Percentiles rank a stretch among this genome's conserved stretches.
These are phyloP conservation scores for Crypturellus tataupa DNA, from an alignment of 2,797 vertebrate genomes.

Conservation along the genomic window DNA sequence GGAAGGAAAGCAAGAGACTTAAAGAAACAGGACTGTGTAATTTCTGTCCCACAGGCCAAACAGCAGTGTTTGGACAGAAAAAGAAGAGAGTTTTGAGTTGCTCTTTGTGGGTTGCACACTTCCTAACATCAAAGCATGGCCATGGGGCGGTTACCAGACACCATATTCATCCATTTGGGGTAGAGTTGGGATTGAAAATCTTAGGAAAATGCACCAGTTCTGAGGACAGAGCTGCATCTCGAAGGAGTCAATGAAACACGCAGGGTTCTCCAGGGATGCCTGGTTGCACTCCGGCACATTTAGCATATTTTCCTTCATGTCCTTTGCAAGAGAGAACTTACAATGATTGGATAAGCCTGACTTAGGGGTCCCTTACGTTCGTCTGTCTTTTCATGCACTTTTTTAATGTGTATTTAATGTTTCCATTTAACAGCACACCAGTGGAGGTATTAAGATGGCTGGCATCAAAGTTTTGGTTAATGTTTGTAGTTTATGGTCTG, in stretches of 20 bases:
- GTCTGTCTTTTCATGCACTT: background rate
- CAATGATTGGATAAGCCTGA: background rate
- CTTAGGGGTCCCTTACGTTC: background rate
- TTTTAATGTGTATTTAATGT: background rate
- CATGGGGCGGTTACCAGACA: background rate
- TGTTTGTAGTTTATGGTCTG: background rate
- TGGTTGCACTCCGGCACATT: background rate
- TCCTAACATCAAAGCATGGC: background rate
- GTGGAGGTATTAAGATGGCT: background rate
- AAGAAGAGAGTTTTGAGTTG: background rate
- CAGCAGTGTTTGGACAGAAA: background rate
- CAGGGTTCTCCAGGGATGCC: background rate
- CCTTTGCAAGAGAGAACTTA: background rate
- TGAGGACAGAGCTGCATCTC: background rate
- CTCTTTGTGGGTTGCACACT: background rate
- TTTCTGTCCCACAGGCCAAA: background rate
- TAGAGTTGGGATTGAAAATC: background rate
- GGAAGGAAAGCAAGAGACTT: background rate
- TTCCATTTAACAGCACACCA: background rate
- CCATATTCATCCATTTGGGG: background rate
- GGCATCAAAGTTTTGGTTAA: background rate
- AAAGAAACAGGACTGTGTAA: background rate
- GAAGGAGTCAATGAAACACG: background rate
- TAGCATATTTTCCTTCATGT: background rate
- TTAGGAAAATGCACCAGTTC: background rate